These are phyloP conservation scores for Epirrhoe alternata DNA, from an alignment of 2,888 invertebrate species.

Conservation along the genomic window DNA sequence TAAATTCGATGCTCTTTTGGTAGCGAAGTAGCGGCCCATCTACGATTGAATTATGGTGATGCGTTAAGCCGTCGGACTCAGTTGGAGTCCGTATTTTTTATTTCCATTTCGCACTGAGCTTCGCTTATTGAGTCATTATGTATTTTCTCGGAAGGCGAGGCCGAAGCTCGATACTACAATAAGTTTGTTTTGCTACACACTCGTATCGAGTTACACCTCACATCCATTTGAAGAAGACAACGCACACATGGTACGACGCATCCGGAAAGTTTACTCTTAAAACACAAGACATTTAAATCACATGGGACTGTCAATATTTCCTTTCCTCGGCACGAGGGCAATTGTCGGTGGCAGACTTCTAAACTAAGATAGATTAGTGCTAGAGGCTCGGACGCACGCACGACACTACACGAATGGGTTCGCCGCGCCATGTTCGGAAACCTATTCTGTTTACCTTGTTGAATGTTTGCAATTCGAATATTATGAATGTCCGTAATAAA, in stretches of 20 bases:
- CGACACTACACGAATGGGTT: conserved; percentile 58
- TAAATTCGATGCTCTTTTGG: conserved; percentile 84
- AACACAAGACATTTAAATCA: conserved; percentile 81
- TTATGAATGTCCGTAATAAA: conserved; percentile 26
- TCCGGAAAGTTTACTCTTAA: conserved; percentile 82
- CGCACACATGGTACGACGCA: conserved; percentile 74
- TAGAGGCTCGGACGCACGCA: conserved; percentile 57
- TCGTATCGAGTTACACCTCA: conserved; percentile 75
- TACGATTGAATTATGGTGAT: conserved; percentile 83
- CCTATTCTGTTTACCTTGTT: conserved; percentile 55
- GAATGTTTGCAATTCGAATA: conserved; percentile 24
- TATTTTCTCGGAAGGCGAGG: conserved; percentile 65
- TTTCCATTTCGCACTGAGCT: conserved; percentile 75
- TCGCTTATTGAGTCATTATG: conserved; percentile 65
- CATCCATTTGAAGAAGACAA: conserved; percentile 79
- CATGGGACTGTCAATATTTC: conserved; percentile 80
- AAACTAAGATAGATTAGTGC: conserved; percentile 77
- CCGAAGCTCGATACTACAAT: conserved; percentile 70
- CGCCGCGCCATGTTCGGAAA: conserved; percentile 54
- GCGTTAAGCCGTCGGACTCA: conserved; percentile 80
- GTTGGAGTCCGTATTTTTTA: conserved; percentile 73
- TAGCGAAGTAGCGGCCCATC: conserved; percentile 75
- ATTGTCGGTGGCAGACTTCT: conserved; percentile 66
- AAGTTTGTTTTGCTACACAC: conserved; percentile 71
- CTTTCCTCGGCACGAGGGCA: conserved; percentile 73